Base-by-base conservation (phyloP, 2,888 invertebrate genomes). In the Chrysolina oricalcia region DNA sequence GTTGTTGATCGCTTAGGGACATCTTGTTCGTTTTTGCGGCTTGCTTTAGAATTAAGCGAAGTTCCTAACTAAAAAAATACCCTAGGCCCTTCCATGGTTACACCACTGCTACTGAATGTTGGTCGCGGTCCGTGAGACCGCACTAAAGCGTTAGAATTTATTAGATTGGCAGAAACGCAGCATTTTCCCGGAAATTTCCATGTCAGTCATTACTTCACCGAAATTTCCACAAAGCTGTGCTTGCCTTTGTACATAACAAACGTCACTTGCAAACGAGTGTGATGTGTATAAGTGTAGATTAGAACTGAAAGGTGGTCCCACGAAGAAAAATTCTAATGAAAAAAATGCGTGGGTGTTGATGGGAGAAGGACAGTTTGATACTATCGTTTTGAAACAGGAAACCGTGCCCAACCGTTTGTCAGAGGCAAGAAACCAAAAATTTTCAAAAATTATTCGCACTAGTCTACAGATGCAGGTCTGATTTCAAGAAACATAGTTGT, bases 81-180 rank as follows among this genome's bases (percentile, higher is more conserved):
- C 27, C n/a, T 27, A 9, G 35, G 15, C 10, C n/a, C 59, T 23
- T 27, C 8, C 59, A 59, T 23, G 59, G 66, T 73, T 73, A 76
- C 70, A 59, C 65, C 72, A 70, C 8, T 73, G 76, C 53, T 59
- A 59, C 59, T 73, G 64, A 73, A 64, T 40, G 53, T 68, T 68
- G 66, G 53, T 87, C 87, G 84, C 83, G 82, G 81, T 80, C 81
- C 50, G 65, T 59, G 68, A 74, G 81, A 84, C 86, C 85, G 86
- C 88, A 86, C 87, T 89, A 89, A 90, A 90, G 89, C 90, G 89
- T 90, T 89, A 89, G 89, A 89, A 89, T 89, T 82, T 88, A 87
- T 88, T 88, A 77, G 70, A 74, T 73, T 76, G 68, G 70, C 19
- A 46, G 27, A 27, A 27, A 59, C 13, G 35, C 59, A 59, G 35